Conservation (phyloP, 2,113 vertebrate genomes). For the Heteronetta atricapilla region DNA sequence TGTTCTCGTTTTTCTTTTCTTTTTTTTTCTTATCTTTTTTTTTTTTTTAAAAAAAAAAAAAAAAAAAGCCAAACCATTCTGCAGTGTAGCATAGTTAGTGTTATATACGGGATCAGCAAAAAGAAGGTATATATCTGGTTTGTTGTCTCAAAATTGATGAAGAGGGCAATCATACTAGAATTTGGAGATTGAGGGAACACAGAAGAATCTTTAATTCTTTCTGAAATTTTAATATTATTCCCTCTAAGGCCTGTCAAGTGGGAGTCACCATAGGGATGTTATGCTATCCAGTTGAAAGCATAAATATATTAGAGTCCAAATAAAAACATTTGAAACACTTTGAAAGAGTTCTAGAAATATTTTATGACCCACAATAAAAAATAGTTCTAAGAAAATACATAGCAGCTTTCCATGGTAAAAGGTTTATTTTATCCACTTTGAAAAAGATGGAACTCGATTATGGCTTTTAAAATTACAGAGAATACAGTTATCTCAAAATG, state of each 20-base stretch:
- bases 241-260: background rate
- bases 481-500: background rate
- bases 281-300: background rate
- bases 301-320: background rate
- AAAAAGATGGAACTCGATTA: background rate
- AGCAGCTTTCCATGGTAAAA: background rate
- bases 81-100: background rate
- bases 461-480: background rate
- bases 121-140: background rate
- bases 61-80: background rate
- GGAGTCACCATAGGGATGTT: background rate
- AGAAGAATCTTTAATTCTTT: fast-evolving
- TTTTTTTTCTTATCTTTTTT: background rate
- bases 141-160: background rate
- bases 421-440: background rate
- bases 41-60: background rate
- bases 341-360: background rate
- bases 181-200: background rate
- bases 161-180: background rate
- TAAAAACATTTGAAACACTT: background rate
- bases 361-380: background rate
- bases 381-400: background rate
- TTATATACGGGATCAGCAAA: background rate
- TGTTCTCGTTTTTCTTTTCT: no score
- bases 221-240: background rate